These are phyloP conservation scores for Gymnobelideus leadbeateri DNA, from an alignment of 2,113 vertebrate genomes.

Conservation along the genomic window DNA sequence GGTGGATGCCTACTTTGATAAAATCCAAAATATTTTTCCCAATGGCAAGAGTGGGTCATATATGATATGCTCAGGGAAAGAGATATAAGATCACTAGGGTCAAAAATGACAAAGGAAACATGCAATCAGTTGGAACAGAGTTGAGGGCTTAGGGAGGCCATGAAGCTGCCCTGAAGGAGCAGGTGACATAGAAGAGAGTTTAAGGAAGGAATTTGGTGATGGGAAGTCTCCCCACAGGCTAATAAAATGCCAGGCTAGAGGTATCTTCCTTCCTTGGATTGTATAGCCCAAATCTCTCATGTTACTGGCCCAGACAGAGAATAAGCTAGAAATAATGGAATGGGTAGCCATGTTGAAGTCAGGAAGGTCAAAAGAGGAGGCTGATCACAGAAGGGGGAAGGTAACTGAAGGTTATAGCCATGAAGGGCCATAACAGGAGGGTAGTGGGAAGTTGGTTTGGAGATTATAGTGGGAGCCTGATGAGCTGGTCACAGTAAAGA, in stretches of 20 bases:
- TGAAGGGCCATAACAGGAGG: not conserved
- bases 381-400: not conserved
- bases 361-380: not conserved
- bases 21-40: not conserved
- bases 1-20: no score
- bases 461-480: not conserved
- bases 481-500: not conserved
- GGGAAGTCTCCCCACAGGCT: not conserved
- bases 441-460: not conserved
- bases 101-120: not conserved
- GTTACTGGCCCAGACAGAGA: not conserved
- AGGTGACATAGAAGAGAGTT: not conserved
- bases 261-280: not conserved
- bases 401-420: not conserved
- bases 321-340: not conserved
- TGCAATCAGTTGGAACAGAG: not conserved
- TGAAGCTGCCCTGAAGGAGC: not conserved
- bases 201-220: not conserved
- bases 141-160: not conserved
- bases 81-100: not conserved
- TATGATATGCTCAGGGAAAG: not conserved
- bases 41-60: not conserved
- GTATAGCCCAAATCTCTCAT: not conserved
- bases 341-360: not conserved
- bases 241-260: not conserved